Conservation (phyloP, 2,797 vertebrate genomes). For the Chanos chanos region DNA sequence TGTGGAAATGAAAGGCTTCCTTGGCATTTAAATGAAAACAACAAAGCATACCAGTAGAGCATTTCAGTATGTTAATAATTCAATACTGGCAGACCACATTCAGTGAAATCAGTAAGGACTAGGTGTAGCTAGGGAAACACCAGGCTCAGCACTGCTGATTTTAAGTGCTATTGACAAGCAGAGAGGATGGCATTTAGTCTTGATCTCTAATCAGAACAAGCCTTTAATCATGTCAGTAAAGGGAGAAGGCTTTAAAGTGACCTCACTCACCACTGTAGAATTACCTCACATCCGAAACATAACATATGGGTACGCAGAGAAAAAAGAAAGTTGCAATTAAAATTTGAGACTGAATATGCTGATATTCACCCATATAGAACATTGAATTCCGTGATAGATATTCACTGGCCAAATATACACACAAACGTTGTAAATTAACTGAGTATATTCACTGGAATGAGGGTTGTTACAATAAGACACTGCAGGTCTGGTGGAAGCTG, state of each 20-base stretch:
- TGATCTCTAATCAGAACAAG: slow-evolving; percentile 69
- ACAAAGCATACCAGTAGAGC: too few relatives aligned
- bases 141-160: slow-evolving; percentile 45
- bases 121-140: slow-evolving; percentile 30
- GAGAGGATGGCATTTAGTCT: slow-evolving; percentile 58
- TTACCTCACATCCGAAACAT: slow-evolving; percentile 59
- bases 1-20: too few relatives aligned
- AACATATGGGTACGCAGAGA: slow-evolving; percentile 38
- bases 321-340: too few relatives aligned
- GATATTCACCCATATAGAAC: slow-evolving; percentile 1
- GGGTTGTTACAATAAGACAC: too few relatives aligned
- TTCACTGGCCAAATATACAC: background rate
- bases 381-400: background rate
- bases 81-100: too few relatives aligned
- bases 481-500: slow-evolving; percentile 51
- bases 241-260: slow-evolving; percentile 57
- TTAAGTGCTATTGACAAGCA: slow-evolving; percentile 70
- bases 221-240: slow-evolving; percentile 72
- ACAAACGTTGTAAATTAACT: background rate
- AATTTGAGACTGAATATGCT: slow-evolving; percentile 21
- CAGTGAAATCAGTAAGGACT: slow-evolving; percentile 16
- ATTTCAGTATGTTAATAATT: too few relatives aligned
- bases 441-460: too few relatives aligned
- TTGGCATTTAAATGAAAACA: too few relatives aligned
- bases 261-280: slow-evolving; percentile 60